Percentiles rank a stretch among this genome's conserved stretches.
These are phyloP conservation scores for Rhodophaea formosa DNA, from an alignment of 2,888 invertebrate species.

Conservation along the genomic window DNA sequence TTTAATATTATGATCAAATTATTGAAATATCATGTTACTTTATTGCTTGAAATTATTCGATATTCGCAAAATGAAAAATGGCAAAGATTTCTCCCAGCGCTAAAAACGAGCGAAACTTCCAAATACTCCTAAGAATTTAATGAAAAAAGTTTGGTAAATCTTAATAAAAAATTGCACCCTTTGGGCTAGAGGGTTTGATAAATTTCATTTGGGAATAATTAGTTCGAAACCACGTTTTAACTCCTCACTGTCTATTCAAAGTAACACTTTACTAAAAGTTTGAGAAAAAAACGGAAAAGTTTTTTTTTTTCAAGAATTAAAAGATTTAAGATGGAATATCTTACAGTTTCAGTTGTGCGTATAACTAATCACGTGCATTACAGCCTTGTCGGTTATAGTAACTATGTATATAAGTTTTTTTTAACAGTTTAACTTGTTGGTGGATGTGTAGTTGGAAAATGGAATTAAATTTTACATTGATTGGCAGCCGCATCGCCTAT, in stretches of 20 bases:
- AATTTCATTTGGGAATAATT: slow-evolving; percentile 56
- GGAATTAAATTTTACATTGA: too few species aligned
- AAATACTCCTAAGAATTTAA: slow-evolving; percentile 63
- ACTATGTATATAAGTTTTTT: too few species aligned
- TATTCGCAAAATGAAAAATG: slow-evolving; percentile 42
- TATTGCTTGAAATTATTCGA: slow-evolving; percentile 22
- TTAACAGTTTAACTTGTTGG: too few species aligned
- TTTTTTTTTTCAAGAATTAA: neutral
- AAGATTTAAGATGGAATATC: too few species aligned
- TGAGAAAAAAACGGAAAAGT: neutral
- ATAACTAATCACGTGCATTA: too few species aligned
- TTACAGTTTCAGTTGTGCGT: too few species aligned
- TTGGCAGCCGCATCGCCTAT: too few species aligned
- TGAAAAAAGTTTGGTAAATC: slow-evolving; percentile 63
- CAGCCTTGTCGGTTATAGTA: too few species aligned
- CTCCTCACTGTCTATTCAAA: slow-evolving; percentile 16
- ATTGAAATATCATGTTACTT: neutral
- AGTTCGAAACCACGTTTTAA: slow-evolving; percentile 39
- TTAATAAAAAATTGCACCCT: slow-evolving; percentile 63
- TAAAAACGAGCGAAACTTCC: slow-evolving; percentile 51
- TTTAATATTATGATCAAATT: neutral
- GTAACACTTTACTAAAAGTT: neutral
- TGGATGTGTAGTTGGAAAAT: too few species aligned
- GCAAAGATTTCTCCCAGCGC: slow-evolving; percentile 42
- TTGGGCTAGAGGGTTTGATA: slow-evolving; percentile 50